A percentile compares a stretch with the other conserved stretches of the same genome.
phyloP scores from a whole-genome alignment of 2,113 vertebrate genomes.

The Onychostruthus taczanowskii region DNA sequence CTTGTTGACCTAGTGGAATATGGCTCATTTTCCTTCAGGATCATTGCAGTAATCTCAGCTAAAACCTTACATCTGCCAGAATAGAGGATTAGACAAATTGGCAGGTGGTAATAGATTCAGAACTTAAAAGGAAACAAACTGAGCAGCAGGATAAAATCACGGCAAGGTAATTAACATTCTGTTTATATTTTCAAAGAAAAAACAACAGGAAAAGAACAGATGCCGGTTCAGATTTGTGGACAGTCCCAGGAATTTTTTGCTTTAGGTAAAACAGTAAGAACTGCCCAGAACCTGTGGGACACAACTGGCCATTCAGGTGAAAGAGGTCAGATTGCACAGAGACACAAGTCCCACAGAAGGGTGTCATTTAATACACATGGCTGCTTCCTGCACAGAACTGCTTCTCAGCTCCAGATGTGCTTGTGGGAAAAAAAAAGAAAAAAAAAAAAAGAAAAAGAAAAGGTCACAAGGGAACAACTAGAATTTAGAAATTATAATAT shows the following conservation, averaged over 20 bases:
- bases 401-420: constrained; percentile 12
- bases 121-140: constrained; percentile 65
- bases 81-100: constrained; percentile 63
- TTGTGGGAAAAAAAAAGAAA: neutral
- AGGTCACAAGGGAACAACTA: neutral
- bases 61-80: constrained; percentile 40
- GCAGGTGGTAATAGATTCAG: constrained; percentile 62
- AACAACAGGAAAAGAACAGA: constrained; percentile 62
- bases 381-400: neutral
- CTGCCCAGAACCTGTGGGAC: neutral
- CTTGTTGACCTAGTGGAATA: neutral
- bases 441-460: neutral
- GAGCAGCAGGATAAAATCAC: constrained; percentile 59
- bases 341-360: neutral
- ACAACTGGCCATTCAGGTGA: neutral
- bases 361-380: neutral
- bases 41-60: constrained; percentile 20
- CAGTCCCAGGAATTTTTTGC: constrained; percentile 54
- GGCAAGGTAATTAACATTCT: constrained; percentile 65
- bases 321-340: neutral
- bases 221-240: constrained; percentile 42
- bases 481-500: constrained; percentile 62
- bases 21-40: neutral
- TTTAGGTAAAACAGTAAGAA: constrained; percentile 27
- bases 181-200: constrained; percentile 63